These are phyloP conservation scores for Pentamera pediparva DNA, from an alignment of 53 echinoderm and acorn worm genomes.

Conservation along the genomic window DNA sequence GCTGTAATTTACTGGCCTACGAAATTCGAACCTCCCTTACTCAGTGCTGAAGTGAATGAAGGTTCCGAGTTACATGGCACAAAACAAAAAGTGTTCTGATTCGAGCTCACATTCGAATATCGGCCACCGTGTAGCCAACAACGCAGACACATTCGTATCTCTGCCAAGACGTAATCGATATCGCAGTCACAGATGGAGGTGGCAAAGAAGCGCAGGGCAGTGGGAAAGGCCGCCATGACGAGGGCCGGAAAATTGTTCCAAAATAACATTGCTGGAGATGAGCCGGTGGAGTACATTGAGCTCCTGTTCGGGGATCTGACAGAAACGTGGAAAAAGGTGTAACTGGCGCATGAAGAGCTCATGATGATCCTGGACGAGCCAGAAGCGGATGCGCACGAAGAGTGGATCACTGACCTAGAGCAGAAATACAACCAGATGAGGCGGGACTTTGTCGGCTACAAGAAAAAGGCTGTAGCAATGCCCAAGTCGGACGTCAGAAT, in stretches of 20 bases:
- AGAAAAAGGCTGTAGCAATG: background rate
- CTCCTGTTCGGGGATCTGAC: background rate
- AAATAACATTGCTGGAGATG: background rate
- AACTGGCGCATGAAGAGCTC: slow-evolving; percentile 1
- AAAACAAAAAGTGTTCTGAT: too few relatives aligned
- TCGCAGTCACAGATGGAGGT: too few relatives aligned
- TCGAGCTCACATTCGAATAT: too few relatives aligned
- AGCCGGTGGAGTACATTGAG: background rate
- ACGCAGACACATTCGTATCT: too few relatives aligned
- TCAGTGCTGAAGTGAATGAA: too few relatives aligned
- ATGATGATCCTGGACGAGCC: background rate
- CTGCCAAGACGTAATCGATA: background rate
- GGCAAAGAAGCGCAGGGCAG: background rate
- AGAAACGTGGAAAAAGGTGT: background rate
- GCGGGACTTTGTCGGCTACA: background rate
- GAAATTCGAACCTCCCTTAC: too few relatives aligned
- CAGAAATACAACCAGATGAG: background rate
- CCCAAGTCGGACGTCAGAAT: background rate
- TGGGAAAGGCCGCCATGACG: background rate
- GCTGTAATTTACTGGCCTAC: too few relatives aligned
- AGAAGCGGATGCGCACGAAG: background rate
- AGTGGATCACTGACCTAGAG: slow-evolving; percentile 1
- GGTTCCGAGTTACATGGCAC: too few relatives aligned
- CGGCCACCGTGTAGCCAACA: too few relatives aligned
- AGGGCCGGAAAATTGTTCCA: background rate